Conservation (phyloP, 2,888 invertebrate genomes). For the Phortica okadai region DNA sequence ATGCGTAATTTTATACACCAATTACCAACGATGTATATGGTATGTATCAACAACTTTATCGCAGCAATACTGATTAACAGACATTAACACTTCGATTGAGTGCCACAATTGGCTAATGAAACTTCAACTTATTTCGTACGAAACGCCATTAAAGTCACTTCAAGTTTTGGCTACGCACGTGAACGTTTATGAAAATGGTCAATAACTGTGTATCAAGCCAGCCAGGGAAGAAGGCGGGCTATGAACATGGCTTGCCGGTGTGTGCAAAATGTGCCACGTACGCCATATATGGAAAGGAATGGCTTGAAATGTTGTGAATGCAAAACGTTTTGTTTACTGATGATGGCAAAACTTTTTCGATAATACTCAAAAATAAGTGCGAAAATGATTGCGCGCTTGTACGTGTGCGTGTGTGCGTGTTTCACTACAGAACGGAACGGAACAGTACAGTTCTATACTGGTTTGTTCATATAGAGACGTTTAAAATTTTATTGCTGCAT, state of each 20-base stretch:
- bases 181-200: too few relatives aligned
- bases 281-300: not conserved
- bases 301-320: not conserved
- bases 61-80: too few relatives aligned
- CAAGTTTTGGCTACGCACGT: too few relatives aligned
- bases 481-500: conserved; percentile 38
- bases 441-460: not conserved
- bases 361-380: conserved; percentile 73
- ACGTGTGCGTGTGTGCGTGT: conserved; percentile 13
- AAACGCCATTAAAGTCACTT: too few relatives aligned
- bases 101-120: too few relatives aligned
- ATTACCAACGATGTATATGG: too few relatives aligned
- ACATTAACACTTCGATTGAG: too few relatives aligned
- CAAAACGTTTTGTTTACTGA: conserved; percentile 31
- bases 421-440: not conserved
- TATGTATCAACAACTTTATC: too few relatives aligned
- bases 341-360: conserved; percentile 74
- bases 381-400: conserved; percentile 49
- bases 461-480: conserved; percentile 8
- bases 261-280: conserved; percentile 1
- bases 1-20: too few relatives aligned
- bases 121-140: too few relatives aligned
- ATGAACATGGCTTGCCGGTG: not conserved
- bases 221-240: too few relatives aligned
- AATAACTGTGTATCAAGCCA: too few relatives aligned